Evolutionary conservation across 2,888 invertebrate genomes (phyloP), one percentile per base, ranked within the genome.

Genomic region (Tetranychus piercei): DNA sequence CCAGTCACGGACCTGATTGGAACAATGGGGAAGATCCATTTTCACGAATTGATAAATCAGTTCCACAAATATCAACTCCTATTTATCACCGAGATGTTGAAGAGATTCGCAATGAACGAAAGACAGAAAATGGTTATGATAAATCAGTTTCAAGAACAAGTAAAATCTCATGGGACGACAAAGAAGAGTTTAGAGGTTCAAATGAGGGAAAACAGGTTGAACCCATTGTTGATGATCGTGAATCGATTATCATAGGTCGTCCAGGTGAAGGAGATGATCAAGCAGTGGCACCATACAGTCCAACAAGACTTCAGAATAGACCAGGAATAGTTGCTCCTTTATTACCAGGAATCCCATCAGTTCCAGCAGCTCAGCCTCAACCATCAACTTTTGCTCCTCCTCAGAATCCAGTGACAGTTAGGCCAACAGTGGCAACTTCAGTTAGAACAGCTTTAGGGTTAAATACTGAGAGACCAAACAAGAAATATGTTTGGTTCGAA

Each of bases 91-190:
- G 69, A 22, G 69, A 69, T 22, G 22, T 69, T 69, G 69, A 69
- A 69, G 69, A 69, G 69, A 69, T 69, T 23, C 69, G 69, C 9
- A 20, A 23, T 23, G 69, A 69, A 69, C 69, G 69, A 8, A n/a
- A 20, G 6, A 23, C 34, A 23, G 22, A 20, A 20, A 69, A 69
- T 69, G 69, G 69, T 34, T 69, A 69, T 9, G 69, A 69, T 69
- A 69, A 69, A 22, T 69, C 69, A 22, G 69, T 69, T 20, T 69
- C 69, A 5, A 23, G 72, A 44, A 23, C 44, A 72, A 44, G 72
- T 45, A 72, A 44, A 34, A 34, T 72, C 45, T 20, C 72, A 6
- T 72, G 72, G 72, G 72, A 72, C 20, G 72, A 72, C 18, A 72
- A 72, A 11, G 72, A 44, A 45, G 72, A 72, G 72, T 72, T 43